Conservation (phyloP, 2,888 invertebrate species). For the Meliscaeva auricollis region DNA sequence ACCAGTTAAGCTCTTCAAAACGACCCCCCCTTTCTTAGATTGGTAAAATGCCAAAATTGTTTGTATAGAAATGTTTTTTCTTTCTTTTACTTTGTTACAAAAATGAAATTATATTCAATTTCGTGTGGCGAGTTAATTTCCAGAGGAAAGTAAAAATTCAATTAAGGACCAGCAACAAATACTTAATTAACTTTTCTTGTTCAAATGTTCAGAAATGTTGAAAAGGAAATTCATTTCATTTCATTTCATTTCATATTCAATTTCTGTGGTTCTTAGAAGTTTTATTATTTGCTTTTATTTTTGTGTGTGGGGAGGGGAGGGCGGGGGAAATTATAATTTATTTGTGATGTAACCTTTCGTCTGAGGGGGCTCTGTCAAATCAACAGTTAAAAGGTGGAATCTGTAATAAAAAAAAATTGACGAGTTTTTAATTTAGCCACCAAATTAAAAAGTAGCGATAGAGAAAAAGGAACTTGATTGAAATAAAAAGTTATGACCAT, state of each 20-base stretch:
- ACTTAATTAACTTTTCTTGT: conserved; percentile 21
- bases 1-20: neutral
- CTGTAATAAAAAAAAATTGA: conserved; percentile 5
- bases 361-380: neutral
- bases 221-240: conserved; percentile 9
- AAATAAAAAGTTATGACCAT: no score
- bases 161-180: conserved; percentile 10
- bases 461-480: neutral
- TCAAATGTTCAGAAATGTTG: neutral
- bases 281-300: neutral
- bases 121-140: neutral
- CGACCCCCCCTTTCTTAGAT: neutral
- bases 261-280: conserved; percentile 5
- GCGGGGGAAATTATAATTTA: conserved; percentile 11
- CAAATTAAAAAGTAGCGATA: neutral
- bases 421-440: neutral
- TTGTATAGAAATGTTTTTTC: neutral
- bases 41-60: conserved; percentile 22
- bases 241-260: neutral
- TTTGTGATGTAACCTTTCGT: conserved; percentile 7
- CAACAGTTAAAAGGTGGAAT: neutral
- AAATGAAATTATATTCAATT: neutral
- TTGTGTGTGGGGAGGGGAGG: neutral
- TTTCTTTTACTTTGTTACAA: neutral
- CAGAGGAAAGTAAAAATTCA: neutral